Conservation (phyloP, 1,140 invertebrate species). For the Radopholus similis region DNA sequence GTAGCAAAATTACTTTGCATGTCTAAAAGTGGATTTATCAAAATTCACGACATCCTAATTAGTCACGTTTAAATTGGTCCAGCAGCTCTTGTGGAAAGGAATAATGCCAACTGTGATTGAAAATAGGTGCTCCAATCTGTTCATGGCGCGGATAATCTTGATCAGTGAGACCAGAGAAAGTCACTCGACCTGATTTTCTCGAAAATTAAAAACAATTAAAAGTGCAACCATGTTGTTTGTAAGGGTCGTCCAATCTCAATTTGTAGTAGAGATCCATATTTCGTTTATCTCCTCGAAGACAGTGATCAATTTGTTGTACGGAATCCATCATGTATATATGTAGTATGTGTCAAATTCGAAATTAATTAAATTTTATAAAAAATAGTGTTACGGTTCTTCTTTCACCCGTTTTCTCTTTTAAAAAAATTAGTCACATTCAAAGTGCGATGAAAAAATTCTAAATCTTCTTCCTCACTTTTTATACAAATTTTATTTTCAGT, state of each 20-base stretch:
- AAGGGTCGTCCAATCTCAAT: slow-evolving; percentile 15
- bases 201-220: neutral
- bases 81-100: slow-evolving; percentile 46
- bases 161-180: slow-evolving; percentile 31
- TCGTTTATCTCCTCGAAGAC: slow-evolving; percentile 3
- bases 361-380: no score
- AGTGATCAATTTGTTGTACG: slow-evolving; percentile 17
- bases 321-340: slow-evolving; percentile 15
- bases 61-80: slow-evolving; percentile 44
- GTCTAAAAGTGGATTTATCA: slow-evolving; percentile 65
- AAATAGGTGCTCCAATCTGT: slow-evolving; percentile 30
- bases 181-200: slow-evolving; percentile 1
- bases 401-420: no score
- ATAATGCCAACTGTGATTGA: slow-evolving; percentile 26
- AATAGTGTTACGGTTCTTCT: no score
- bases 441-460: no score
- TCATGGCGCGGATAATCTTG: slow-evolving; percentile 28
- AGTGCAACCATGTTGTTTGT: neutral
- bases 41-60: no score
- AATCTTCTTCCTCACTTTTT: no score
- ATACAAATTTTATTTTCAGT: no score
- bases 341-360: no score
- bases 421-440: no score
- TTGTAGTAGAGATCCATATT: slow-evolving; percentile 15
- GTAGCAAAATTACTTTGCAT: slow-evolving; percentile 90